phyloP scores from a whole-genome alignment of 2,113 vertebrate species.

The Nothoprocta pentlandii region DNA sequence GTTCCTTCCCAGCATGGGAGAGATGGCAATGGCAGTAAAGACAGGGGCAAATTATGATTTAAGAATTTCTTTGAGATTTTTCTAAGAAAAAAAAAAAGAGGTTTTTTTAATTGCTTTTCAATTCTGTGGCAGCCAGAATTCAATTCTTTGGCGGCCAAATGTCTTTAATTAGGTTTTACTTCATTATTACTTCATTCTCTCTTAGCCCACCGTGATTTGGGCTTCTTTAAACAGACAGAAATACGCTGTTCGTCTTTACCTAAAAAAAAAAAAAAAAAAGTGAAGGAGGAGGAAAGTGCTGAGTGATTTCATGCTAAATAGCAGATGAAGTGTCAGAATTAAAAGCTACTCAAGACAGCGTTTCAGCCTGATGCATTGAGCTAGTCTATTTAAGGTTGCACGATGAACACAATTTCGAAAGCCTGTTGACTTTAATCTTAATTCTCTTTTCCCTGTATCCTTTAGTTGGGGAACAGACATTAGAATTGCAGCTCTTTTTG shows the following conservation, averaged over 20 bases:
- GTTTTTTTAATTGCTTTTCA: slow-evolving; percentile 47
- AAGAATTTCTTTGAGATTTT: slow-evolving; percentile 49
- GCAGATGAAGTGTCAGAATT: background rate
- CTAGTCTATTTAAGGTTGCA: background rate
- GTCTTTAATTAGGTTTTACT: slow-evolving; percentile 53
- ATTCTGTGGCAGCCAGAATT: background rate
- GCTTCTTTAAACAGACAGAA: background rate
- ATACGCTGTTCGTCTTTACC: background rate
- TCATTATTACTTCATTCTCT: background rate
- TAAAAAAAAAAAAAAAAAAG: background rate
- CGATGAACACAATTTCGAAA: background rate
- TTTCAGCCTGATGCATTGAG: background rate
- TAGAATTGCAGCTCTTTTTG: background rate
- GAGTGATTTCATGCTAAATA: background rate
- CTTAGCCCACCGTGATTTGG: background rate
- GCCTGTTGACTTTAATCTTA: background rate
- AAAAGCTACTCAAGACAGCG: background rate
- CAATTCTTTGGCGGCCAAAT: background rate
- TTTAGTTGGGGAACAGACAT: slow-evolving; percentile 5
- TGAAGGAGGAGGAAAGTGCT: background rate
- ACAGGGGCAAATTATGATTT: slow-evolving; percentile 55
- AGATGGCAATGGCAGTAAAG: background rate
- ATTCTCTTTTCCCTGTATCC: background rate
- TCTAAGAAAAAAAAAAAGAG: background rate
- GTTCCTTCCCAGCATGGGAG: background rate